Conservation (phyloP, 2,888 invertebrate genomes). For the Oxystoma pomonae region DNA sequence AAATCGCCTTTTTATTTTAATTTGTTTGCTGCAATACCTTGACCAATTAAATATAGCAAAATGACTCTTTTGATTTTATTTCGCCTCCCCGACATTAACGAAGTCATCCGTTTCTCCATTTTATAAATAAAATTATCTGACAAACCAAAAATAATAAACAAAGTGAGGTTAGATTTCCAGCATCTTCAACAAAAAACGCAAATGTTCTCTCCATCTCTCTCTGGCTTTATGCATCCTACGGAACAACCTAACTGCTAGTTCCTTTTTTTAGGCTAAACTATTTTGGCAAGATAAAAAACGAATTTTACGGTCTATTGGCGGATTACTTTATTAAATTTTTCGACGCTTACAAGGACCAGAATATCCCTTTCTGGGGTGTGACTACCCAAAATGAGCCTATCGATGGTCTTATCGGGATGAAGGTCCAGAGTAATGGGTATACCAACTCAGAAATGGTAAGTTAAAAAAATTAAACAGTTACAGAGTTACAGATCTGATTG, state of each 20-base stretch:
- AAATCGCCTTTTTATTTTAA: no score
- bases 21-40: no score
- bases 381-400: conserved; percentile 86
- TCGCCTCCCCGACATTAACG: no score
- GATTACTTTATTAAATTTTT: conserved; percentile 78
- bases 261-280: conserved; percentile 28
- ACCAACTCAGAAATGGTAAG: conserved; percentile 24
- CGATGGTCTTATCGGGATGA: conserved; percentile 48
- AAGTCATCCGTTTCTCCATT: no score
- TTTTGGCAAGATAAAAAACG: conserved; percentile 38
- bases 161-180: no score
- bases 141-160: no score
- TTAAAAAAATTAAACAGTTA: conserved; percentile 2
- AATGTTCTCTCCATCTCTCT: no score
- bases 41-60: no score
- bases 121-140: no score
- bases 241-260: not conserved
- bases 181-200: no score
- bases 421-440: conserved; percentile 23
- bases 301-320: conserved; percentile 72
- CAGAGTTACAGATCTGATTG: no score
- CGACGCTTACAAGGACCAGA: conserved; percentile 65
- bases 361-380: conserved; percentile 72
- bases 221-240: not conserved
- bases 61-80: no score